Evolutionary conservation across 2,888 invertebrate species (phyloP).

Genomic region (Caenorhabditis sp.): DNA sequence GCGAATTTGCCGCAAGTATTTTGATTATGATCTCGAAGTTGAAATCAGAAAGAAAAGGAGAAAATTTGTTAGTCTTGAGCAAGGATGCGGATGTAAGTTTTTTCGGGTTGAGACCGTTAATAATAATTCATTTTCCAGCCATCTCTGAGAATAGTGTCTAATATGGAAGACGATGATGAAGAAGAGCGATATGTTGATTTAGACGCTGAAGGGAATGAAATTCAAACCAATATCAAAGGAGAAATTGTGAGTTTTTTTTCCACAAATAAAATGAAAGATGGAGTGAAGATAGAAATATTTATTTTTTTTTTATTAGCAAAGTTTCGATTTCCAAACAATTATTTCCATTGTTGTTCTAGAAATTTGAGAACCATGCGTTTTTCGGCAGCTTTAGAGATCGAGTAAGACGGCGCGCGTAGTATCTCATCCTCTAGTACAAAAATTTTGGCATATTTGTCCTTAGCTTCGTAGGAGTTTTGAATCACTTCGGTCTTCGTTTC

Average conservation of each 20-base stretch:
- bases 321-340: too few relatives aligned
- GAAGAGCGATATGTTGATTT: constrained; percentile 71
- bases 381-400: too few relatives aligned
- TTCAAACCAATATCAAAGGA: constrained; percentile 3
- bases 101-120: too few relatives aligned
- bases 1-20: constrained; percentile 84
- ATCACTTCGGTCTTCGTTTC: too few relatives aligned
- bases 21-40: constrained; percentile 76
- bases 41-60: constrained; percentile 75
- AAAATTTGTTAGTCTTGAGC: constrained; percentile 74
- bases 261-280: constrained; percentile 1
- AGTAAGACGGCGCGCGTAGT: too few relatives aligned
- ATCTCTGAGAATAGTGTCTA: constrained; percentile 18
- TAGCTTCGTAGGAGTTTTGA: too few relatives aligned
- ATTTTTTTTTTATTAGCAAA: too few relatives aligned
- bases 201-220: constrained; percentile 54
- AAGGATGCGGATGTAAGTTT: constrained; percentile 46
- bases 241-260: constrained; percentile 2
- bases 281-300: too few relatives aligned
- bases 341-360: too few relatives aligned
- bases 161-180: constrained; percentile 70
- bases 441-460: too few relatives aligned
- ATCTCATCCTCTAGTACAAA: too few relatives aligned
- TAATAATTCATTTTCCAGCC: constrained; percentile 26
- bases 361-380: too few relatives aligned